A percentile compares a stretch with the other conserved stretches of the same genome.
Conservation (phyloP, 2,888 invertebrate genomes). For the Lomographa bimaculata region DNA sequence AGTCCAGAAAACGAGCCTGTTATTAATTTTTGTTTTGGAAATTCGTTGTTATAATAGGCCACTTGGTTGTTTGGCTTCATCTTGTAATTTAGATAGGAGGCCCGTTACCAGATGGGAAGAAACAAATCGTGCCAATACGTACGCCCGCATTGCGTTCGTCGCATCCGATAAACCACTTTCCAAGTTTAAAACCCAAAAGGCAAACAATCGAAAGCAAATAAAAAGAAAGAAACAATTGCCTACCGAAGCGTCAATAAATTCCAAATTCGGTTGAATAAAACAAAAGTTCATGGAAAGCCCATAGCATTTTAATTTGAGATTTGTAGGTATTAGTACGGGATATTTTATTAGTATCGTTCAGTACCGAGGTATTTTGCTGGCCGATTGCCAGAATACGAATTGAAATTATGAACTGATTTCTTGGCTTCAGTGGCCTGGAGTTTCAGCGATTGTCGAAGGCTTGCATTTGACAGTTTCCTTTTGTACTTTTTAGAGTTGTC, state of each 20-base stretch:
- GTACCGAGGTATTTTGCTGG: constrained; percentile 24
- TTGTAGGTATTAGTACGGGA: constrained; percentile 16
- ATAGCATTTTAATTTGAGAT: constrained; percentile 31
- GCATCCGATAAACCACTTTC: constrained; percentile 4
- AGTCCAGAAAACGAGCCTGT: no score
- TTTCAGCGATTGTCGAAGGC: no score
- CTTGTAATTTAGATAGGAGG: no score
- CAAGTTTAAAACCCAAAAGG: constrained; percentile 10
- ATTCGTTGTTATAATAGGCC: no score
- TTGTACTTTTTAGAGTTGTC: no score
- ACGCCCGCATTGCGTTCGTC: constrained; percentile 5
- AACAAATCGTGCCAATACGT: no score
- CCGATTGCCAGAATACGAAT: constrained; percentile 25
- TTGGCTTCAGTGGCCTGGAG: constrained; percentile 4
- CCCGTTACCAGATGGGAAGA: no score
- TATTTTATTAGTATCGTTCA: constrained; percentile 15
- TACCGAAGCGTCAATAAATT: constrained; percentile 16
- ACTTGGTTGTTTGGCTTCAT: no score
- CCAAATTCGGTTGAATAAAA: constrained; percentile 17
- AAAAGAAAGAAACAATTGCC: constrained; percentile 20
- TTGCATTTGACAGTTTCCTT: no score
- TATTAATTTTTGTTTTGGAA: no score
- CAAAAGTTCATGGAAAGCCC: constrained; percentile 25
- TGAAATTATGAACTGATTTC: constrained; percentile 31
- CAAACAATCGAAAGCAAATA: constrained; percentile 14